A percentile compares a stretch with the other conserved stretches of the same genome.
These are phyloP conservation scores for Riparia riparia DNA, from an alignment of 2,113 vertebrate species.

Conservation along the genomic window DNA sequence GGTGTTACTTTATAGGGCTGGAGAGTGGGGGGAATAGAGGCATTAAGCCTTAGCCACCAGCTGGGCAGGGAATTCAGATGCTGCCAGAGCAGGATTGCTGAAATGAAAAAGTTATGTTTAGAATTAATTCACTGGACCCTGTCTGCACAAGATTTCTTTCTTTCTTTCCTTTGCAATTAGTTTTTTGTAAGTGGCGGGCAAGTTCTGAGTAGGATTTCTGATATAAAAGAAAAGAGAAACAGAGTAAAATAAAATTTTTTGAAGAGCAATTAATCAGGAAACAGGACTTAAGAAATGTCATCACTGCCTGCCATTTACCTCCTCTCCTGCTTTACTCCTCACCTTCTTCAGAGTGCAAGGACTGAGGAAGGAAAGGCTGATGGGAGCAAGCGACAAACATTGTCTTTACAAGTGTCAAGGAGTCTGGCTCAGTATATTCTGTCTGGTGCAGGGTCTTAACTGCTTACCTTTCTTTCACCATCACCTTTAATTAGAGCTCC, in stretches of 20 bases:
- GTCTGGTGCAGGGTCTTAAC: neutral
- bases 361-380: neutral
- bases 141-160: neutral
- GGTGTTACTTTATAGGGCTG: neutral
- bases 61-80: neutral
- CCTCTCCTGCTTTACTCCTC: neutral
- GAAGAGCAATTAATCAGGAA: neutral
- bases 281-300: neutral
- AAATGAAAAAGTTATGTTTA: conserved; percentile 25
- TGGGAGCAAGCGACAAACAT: neutral
- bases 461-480: conserved; percentile 10
- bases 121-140: conserved; percentile 22
- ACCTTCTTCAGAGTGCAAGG: neutral
- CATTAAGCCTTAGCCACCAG: neutral
- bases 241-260: neutral
- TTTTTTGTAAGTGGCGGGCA: neutral
- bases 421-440: neutral
- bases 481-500: conserved; percentile 37
- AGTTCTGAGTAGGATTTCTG: neutral
- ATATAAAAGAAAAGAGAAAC: neutral
- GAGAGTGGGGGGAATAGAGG: neutral
- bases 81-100: neutral
- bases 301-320: neutral
- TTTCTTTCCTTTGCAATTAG: neutral
- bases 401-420: neutral